Conservation (phyloP, 2,797 vertebrate genomes). For the Sandelia bainsii region DNA sequence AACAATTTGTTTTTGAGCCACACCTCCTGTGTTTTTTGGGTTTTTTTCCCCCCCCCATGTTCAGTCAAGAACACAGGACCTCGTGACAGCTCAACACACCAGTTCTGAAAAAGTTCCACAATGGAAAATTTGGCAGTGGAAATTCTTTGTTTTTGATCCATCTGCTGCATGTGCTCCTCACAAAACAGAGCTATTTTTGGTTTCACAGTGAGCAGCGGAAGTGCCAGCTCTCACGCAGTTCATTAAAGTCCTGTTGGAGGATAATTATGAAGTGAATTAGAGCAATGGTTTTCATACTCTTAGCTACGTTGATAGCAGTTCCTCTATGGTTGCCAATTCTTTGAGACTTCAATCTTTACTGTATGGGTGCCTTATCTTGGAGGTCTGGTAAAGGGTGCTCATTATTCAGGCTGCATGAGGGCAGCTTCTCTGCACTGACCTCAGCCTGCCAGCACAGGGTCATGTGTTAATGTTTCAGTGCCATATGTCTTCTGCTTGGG, state of each 20-base stretch:
- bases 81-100: constrained; percentile 15
- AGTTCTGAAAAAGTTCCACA: constrained; percentile 59
- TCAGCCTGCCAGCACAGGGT: constrained; percentile 56
- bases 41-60: constrained; percentile 39
- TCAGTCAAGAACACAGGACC: constrained; percentile 49
- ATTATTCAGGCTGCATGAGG: constrained; percentile 50
- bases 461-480: constrained; percentile 66
- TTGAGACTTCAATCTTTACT: constrained; percentile 13
- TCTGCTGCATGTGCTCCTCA: constrained; percentile 56
- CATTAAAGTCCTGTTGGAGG: constrained; percentile 64
- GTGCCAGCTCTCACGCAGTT: constrained; percentile 61
- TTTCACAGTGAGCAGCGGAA: constrained; percentile 58
- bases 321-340: constrained; percentile 15
- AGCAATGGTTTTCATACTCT: constrained; percentile 21
- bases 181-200: constrained; percentile 70
- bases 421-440: constrained; percentile 43
- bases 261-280: constrained; percentile 55
- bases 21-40: constrained; percentile 53
- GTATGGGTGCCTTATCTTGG: constrained; percentile 1
- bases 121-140: constrained; percentile 63
- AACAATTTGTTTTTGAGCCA: constrained; percentile 65
- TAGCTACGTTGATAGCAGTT: constrained; percentile 15
- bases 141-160: constrained; percentile 70
- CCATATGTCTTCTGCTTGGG: constrained; percentile 68
- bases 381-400: constrained; percentile 24